Percentiles rank a stretch among this genome's conserved stretches.
These are phyloP conservation scores for Noctua janthe DNA, from an alignment of 2,888 invertebrate species.

Conservation along the genomic window DNA sequence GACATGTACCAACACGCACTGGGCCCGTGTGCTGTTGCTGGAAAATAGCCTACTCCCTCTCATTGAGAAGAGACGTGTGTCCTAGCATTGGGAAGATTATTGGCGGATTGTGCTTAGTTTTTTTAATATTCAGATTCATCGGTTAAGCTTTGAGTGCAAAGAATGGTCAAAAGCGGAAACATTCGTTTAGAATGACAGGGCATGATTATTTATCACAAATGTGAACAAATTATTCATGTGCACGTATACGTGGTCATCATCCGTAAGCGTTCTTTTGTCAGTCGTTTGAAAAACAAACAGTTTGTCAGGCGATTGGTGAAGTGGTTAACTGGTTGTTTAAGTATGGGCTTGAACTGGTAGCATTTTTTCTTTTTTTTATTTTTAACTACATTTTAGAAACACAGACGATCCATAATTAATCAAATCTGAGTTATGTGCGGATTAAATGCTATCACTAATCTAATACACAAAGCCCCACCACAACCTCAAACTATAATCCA, in stretches of 20 bases:
- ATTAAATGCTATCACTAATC: neutral
- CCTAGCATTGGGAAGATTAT: neutral
- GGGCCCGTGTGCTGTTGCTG: neutral
- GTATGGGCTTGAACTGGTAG: neutral
- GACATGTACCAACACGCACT: neutral
- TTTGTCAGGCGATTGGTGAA: neutral
- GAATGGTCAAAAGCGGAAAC: conserved; percentile 13
- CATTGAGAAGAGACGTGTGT: neutral
- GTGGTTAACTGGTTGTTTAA: neutral
- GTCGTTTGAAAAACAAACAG: neutral
- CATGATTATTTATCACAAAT: conserved; percentile 7
- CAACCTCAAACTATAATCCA: neutral
- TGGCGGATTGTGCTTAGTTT: neutral
- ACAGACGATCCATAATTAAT: neutral
- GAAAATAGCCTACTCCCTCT: neutral
- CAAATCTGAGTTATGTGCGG: neutral
- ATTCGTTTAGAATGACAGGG: neutral
- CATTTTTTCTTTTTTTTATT: neutral
- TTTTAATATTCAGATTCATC: neutral
- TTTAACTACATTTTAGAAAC: neutral
- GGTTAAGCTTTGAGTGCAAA: neutral
- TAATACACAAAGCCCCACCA: neutral
- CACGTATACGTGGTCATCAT: conserved; percentile 20
- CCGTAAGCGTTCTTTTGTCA: neutral
- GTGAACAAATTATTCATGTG: conserved; percentile 25